Conservation (phyloP, 2,113 vertebrate species). For the Atlantisia rogersi region DNA sequence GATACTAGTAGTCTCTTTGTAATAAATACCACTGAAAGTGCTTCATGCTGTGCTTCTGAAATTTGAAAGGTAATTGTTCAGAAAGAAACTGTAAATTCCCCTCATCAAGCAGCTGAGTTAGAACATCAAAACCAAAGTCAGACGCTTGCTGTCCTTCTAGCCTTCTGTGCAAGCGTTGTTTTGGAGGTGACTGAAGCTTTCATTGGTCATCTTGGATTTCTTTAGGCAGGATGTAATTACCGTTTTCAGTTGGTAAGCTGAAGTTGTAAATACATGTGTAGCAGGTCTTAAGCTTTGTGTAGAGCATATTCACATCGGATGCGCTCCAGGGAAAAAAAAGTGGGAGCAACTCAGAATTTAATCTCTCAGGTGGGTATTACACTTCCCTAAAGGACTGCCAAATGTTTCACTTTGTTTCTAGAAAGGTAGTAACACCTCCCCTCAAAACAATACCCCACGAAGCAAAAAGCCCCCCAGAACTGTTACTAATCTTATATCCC, state of each 20-base stretch:
- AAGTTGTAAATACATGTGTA: neutral
- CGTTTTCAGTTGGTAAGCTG: neutral
- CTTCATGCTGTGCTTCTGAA: neutral
- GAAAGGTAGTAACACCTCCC: neutral
- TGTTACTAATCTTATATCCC: neutral
- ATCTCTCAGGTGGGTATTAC: neutral
- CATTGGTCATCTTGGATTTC: neutral
- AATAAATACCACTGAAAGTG: neutral
- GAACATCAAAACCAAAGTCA: neutral
- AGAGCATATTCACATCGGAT: neutral
- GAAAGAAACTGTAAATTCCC: neutral
- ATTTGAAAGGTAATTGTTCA: conserved; percentile 12
- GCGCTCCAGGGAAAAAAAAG: neutral
- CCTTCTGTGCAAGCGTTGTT: neutral
- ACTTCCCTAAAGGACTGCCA: neutral
- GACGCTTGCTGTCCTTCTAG: neutral
- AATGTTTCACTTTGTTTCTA: neutral
- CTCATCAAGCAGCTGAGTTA: neutral
- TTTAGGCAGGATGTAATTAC: neutral
- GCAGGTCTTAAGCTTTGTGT: neutral
- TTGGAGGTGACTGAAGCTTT: neutral
- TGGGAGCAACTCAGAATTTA: neutral
- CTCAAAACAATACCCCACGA: neutral
- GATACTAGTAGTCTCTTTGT: neutral
- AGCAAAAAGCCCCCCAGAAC: neutral